phyloP scores from a whole-genome alignment of 2,797 vertebrate genomes.

The Muscicapa striata region DNA sequence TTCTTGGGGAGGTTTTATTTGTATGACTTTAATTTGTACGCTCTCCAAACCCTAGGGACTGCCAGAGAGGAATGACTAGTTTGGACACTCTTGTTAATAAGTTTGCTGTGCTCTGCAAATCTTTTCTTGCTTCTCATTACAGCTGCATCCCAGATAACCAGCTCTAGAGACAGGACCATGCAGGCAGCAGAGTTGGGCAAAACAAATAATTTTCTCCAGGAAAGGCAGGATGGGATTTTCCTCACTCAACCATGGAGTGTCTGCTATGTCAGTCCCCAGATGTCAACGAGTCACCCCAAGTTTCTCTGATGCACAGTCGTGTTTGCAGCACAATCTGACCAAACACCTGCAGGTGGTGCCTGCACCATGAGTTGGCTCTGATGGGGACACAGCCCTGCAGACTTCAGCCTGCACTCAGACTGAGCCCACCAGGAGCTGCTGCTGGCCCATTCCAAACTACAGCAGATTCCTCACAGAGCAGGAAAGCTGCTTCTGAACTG shows the following conservation, averaged over 20 bases:
- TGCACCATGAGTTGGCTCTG: not conserved
- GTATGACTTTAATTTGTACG: not conserved
- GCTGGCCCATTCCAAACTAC: not conserved
- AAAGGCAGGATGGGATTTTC: not conserved
- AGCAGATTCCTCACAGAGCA: not conserved
- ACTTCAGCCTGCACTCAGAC: not conserved
- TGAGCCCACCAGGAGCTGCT: not conserved
- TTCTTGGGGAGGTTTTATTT: not conserved
- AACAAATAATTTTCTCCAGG: not conserved
- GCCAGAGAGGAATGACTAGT: not conserved
- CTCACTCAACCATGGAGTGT: rapidly evolving
- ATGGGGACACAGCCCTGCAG: not conserved
- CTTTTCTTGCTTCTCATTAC: not conserved
- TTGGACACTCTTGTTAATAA: not conserved
- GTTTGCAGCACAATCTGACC: not conserved
- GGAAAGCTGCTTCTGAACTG: not conserved
- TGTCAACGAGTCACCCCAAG: not conserved
- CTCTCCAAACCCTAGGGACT: not conserved
- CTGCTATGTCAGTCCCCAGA: not conserved
- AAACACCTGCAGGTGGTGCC: not conserved
- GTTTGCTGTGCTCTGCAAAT: not conserved
- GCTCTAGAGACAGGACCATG: not conserved
- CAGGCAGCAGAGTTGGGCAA: not conserved
- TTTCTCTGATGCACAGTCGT: rapidly evolving
- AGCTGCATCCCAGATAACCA: not conserved